phyloP scores from a whole-genome alignment of 1,140 invertebrate genomes.

The Bombus ignitus region DNA sequence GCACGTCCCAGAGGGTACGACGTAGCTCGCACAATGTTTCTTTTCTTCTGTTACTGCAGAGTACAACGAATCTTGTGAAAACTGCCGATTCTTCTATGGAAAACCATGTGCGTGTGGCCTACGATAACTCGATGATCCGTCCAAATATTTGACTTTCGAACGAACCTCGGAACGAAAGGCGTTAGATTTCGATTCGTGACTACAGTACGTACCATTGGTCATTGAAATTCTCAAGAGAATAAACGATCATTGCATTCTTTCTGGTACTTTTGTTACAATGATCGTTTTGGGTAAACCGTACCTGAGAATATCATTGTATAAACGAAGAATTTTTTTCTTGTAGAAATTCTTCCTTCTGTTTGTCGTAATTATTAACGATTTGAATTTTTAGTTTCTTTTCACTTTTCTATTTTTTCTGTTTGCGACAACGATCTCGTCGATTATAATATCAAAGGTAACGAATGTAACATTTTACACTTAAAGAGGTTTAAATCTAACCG shows the following conservation, averaged over 20 bases:
- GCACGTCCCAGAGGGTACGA: slow-evolving; percentile 76
- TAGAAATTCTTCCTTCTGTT: too few relatives aligned
- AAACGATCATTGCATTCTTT: slow-evolving; percentile 11
- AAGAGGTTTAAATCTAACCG: too few relatives aligned
- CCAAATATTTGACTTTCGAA: slow-evolving; percentile 76
- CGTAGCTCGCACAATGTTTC: slow-evolving; percentile 78
- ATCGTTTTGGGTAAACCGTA: too few relatives aligned
- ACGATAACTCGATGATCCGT: slow-evolving; percentile 75
- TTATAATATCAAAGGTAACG: too few relatives aligned
- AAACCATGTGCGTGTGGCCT: slow-evolving; percentile 64
- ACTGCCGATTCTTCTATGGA: slow-evolving; percentile 61
- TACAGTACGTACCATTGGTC: slow-evolving; percentile 32
- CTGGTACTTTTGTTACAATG: too few relatives aligned
- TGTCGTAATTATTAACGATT: too few relatives aligned
- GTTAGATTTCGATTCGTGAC: slow-evolving; percentile 25
- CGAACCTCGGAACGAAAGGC: slow-evolving; percentile 16
- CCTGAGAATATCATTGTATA: too few relatives aligned
- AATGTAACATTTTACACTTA: too few relatives aligned
- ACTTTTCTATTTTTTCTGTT: too few relatives aligned
- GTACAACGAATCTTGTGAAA: slow-evolving; percentile 69
- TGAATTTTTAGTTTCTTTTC: too few relatives aligned
- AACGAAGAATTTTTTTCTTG: too few relatives aligned
- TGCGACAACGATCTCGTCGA: too few relatives aligned
- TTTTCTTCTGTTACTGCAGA: slow-evolving; percentile 67
- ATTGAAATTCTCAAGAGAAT: slow-evolving; percentile 46